phyloP scores from a whole-genome alignment of 2,797 vertebrate genomes.

The Heteromormyrus szaboi region DNA sequence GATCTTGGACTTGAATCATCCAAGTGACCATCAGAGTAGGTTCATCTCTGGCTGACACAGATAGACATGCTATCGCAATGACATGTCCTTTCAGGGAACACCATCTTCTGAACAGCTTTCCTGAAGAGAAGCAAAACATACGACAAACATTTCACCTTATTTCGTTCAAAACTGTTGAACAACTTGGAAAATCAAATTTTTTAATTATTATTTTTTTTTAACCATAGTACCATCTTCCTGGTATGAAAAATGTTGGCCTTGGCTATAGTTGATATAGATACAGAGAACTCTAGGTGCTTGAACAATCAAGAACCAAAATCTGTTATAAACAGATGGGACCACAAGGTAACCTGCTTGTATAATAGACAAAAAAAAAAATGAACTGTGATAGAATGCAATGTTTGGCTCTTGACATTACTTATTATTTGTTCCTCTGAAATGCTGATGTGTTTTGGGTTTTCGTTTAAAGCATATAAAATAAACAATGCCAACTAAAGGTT shows the following conservation, averaged over 20 bases:
- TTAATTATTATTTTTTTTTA: neutral
- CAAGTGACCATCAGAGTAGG: constrained; percentile 18
- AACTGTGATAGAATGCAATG: neutral
- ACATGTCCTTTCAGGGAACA: constrained; percentile 39
- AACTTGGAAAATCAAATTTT: neutral
- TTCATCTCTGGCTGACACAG: neutral
- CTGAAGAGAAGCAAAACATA: constrained; percentile 39
- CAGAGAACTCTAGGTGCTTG: neutral
- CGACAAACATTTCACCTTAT: neutral
- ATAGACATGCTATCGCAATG: constrained; percentile 14
- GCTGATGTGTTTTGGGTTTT: neutral
- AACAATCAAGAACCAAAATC: neutral
- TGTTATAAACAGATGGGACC: neutral
- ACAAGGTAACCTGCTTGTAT: neutral
- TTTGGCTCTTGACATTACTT: neutral
- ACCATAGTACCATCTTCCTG: neutral
- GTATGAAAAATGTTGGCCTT: neutral
- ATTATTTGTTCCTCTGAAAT: constrained; percentile 2
- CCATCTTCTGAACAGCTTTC: constrained; percentile 63
- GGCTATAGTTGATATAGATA: neutral
- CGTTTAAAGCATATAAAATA: neutral
- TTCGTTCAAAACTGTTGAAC: neutral
- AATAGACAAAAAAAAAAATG: neutral
- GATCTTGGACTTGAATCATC: neutral
- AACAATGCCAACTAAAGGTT: constrained; percentile 22